These are phyloP conservation scores for Scortum barcoo DNA, from an alignment of 2,113 vertebrate species.

Conservation along the genomic window DNA sequence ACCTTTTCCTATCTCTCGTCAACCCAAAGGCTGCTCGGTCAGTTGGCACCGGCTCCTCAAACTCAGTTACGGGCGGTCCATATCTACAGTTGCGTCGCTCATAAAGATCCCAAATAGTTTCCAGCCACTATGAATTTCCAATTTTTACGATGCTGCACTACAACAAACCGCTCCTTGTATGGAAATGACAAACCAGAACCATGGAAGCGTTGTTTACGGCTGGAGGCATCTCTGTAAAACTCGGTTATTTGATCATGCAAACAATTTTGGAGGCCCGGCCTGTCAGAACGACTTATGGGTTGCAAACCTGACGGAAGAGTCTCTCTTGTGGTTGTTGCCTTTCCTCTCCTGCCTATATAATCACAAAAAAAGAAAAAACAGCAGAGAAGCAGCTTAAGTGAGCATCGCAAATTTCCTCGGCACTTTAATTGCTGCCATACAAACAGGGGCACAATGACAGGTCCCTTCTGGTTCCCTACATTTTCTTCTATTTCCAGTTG, in stretches of 20 bases:
- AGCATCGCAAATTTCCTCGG: constrained; percentile 22
- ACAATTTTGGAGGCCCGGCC: constrained; percentile 25
- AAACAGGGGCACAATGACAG: constrained; percentile 42
- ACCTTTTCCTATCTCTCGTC: background rate
- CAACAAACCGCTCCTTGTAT: constrained; percentile 71
- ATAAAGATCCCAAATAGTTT: constrained; percentile 64
- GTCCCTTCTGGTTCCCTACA: constrained; percentile 17
- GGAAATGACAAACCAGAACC: constrained; percentile 49
- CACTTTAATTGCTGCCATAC: constrained; percentile 58
- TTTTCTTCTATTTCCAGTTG: constrained; percentile 36
- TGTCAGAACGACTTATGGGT: constrained; percentile 28
- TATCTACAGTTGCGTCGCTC: constrained; percentile 50
- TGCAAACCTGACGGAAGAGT: constrained; percentile 37
- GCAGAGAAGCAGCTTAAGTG: background rate
- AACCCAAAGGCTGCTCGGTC: constrained; percentile 17
- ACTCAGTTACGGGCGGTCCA: constrained; percentile 5
- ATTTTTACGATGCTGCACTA: constrained; percentile 49
- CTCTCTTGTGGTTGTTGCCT: constrained; percentile 38
- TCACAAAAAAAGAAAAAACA: constrained; percentile 42
- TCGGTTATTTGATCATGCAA: constrained; percentile 40
- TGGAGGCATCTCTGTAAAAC: constrained; percentile 16
- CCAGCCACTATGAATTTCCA: constrained; percentile 57
- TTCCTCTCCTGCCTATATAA: constrained; percentile 41
- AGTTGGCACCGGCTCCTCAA: constrained; percentile 39
- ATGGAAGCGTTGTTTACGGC: constrained; percentile 67